phyloP scores from a whole-genome alignment of 2,888 invertebrate genomes.

The Rugalucina vietnamica region DNA sequence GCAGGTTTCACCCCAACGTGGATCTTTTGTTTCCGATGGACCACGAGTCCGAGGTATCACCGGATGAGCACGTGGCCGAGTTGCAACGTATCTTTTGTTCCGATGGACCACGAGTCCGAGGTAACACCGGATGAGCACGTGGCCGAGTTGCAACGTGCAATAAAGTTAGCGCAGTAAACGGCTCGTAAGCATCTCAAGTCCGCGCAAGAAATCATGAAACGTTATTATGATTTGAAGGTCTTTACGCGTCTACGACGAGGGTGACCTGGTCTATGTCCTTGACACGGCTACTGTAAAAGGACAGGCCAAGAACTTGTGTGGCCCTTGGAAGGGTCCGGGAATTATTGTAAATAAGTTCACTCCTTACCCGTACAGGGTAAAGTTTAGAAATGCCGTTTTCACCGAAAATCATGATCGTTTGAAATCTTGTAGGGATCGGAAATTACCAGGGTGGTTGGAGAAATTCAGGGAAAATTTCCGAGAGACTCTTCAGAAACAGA shows the following conservation, averaged over 20 bases:
- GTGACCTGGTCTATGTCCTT: conserved; percentile 36
- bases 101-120: no score
- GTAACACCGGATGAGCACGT: no score
- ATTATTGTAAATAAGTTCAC: conserved; percentile 29
- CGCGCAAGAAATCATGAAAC: conserved; percentile 21
- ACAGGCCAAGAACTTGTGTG: conserved; percentile 24
- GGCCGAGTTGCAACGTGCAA: background rate
- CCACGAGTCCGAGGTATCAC: background rate
- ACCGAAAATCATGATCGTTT: conserved; percentile 41
- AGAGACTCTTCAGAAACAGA: background rate
- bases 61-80: conserved; percentile 8
- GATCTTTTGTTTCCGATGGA: background rate
- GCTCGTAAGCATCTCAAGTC: conserved; percentile 16
- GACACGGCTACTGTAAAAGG: conserved; percentile 29
- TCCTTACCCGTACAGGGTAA: conserved; percentile 35
- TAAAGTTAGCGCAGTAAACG: conserved; percentile 9
- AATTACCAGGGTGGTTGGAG: conserved; percentile 19
- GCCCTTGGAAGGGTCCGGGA: conserved; percentile 50
- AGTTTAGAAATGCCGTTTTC: conserved; percentile 2
- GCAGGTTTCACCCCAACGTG: background rate
- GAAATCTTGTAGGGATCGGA: conserved; percentile 26
- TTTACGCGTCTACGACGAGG: conserved; percentile 19
- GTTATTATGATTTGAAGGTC: conserved; percentile 30
- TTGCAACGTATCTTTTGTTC: no score
- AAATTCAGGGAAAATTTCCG: background rate